Evolutionary conservation across 2,888 invertebrate genomes (phyloP).

Genomic region (Chrysina gloriosa): DNA sequence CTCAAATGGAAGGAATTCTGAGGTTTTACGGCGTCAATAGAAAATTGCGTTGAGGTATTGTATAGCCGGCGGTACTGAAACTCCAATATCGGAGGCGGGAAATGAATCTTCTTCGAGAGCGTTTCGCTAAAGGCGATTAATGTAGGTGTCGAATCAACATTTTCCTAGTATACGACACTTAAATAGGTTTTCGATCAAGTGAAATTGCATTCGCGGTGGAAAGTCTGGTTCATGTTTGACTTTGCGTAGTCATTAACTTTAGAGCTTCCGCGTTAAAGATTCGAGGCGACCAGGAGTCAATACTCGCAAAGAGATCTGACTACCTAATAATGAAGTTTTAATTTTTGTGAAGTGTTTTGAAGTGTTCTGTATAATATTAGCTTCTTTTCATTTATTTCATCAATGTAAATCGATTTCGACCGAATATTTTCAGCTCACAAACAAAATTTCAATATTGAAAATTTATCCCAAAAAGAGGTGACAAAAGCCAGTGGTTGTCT

Average conservation of each 20-base stretch:
- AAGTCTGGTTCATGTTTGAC: neutral
- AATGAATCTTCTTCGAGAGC: constrained; percentile 41
- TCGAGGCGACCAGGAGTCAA: neutral
- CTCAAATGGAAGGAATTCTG: constrained; percentile 18
- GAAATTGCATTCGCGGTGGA: neutral
- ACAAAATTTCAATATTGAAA: too few species aligned
- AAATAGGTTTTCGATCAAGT: constrained; percentile 32
- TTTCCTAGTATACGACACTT: constrained; percentile 40
- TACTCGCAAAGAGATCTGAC: neutral
- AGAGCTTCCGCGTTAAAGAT: neutral
- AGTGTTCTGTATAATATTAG: too few species aligned
- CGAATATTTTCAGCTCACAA: too few species aligned
- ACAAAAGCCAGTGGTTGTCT: too few species aligned
- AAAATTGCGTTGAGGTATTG: constrained; percentile 46
- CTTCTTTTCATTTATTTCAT: too few species aligned
- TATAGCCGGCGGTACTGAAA: constrained; percentile 45
- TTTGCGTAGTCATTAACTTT: constrained; percentile 13
- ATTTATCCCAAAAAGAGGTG: too few species aligned
- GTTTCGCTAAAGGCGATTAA: constrained; percentile 39
- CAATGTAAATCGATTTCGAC: too few species aligned
- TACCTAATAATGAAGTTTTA: too few species aligned
- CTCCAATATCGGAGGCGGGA: constrained; percentile 45
- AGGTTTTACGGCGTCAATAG: constrained; percentile 40
- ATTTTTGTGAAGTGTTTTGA: too few species aligned
- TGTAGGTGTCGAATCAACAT: constrained; percentile 43